Percentiles rank a stretch among this genome's conserved stretches.
phyloP scores from a whole-genome alignment of 2,113 vertebrate genomes.

The Carettochelys insculpta region DNA sequence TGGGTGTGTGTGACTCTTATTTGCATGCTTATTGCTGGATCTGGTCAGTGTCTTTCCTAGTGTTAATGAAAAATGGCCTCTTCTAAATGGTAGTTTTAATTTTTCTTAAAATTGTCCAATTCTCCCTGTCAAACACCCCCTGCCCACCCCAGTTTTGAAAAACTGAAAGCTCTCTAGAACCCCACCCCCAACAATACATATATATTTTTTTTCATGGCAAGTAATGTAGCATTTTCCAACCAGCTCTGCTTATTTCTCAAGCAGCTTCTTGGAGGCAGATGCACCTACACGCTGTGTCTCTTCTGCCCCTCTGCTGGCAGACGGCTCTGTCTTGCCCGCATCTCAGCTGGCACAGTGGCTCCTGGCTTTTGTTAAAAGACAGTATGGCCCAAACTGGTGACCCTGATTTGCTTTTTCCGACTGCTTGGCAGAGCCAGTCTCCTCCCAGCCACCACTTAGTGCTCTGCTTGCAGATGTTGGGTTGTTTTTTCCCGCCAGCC shows the following conservation, averaged over 20 bases:
- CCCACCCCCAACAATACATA: too few relatives aligned
- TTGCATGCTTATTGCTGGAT: neutral
- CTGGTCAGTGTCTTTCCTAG: neutral
- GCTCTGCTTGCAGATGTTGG: neutral
- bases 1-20: neutral
- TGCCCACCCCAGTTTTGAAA: fast-evolving
- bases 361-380: neutral
- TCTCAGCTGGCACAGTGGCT: neutral
- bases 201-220: neutral
- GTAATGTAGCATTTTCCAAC: fast-evolving
- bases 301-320: neutral
- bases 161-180: neutral
- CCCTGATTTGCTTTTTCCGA: neutral
- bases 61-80: neutral
- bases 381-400: neutral
- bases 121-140: neutral
- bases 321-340: neutral
- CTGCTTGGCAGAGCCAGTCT: neutral
- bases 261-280: neutral
- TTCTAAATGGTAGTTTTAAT: neutral
- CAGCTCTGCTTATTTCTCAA: neutral
- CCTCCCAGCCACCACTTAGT: fast-evolving
- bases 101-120: neutral
- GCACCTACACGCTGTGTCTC: neutral
- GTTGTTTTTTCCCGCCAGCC: neutral